Evolutionary conservation across 2,797 vertebrate species (phyloP).

Genomic region (Pterois miles): DNA sequence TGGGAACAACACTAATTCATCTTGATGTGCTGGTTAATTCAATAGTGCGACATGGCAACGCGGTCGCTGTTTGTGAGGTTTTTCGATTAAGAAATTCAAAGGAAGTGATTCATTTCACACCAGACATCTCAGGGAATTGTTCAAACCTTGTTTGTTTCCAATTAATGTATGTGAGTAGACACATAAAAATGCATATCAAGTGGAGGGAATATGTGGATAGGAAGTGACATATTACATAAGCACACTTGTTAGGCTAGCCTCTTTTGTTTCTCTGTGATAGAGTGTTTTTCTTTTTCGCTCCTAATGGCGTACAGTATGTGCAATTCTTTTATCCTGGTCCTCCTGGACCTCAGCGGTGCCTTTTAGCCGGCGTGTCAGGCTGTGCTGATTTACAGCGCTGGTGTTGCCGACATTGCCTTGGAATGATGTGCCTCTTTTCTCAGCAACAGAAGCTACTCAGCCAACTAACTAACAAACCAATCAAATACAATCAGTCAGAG

Average conservation of each 20-base stretch:
- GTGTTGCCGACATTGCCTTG: constrained; percentile 10
- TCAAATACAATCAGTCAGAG: constrained; percentile 47
- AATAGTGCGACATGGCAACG: constrained; percentile 7
- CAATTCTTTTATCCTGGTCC: constrained; percentile 1
- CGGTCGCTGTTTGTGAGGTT: constrained; percentile 20
- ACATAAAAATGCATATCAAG: constrained; percentile 23
- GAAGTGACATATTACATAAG: background rate
- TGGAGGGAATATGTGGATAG: background rate
- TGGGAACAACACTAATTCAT: constrained; percentile 54
- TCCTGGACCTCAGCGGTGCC: constrained; percentile 3
- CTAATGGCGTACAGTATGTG: background rate
- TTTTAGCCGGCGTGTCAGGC: background rate
- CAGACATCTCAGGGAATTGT: constrained; percentile 10
- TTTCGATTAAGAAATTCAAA: constrained; percentile 36
- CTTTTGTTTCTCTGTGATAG: constrained; percentile 8
- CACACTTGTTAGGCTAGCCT: background rate
- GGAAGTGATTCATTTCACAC: constrained; percentile 33
- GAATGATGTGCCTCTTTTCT: constrained; percentile 34
- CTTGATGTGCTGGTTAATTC: constrained; percentile 49
- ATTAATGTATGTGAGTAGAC: constrained; percentile 23
- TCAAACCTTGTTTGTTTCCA: constrained; percentile 22
- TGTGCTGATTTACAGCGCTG: constrained; percentile 30
- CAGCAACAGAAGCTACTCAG: constrained; percentile 25
- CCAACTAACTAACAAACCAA: constrained; percentile 50
- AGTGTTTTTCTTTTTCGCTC: background rate